Conservation (phyloP, 2,888 invertebrate species). For the Bombylius major region DNA sequence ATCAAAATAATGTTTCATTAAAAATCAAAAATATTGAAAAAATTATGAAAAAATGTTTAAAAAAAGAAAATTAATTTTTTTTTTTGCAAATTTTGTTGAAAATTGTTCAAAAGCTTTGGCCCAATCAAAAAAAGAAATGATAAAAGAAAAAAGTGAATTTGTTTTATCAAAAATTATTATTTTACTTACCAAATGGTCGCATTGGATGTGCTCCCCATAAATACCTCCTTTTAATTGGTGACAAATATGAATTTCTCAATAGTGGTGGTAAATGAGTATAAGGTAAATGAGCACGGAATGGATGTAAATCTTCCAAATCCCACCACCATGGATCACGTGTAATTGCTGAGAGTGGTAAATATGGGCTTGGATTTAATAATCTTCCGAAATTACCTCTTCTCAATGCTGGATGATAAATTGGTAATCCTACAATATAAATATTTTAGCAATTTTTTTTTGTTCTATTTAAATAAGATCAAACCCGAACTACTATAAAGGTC, state of each 20-base stretch:
- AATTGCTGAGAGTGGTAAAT: conserved; percentile 65
- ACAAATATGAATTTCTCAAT: conserved; percentile 78
- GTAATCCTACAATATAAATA: conserved; percentile 1
- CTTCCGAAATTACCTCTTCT: conserved; percentile 43
- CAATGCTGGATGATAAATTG: conserved; percentile 6
- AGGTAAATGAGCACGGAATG: conserved; percentile 51
- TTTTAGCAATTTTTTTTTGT: background rate
- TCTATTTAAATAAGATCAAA: no score
- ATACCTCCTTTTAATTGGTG: conserved; percentile 81
- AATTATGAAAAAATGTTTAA: no score
- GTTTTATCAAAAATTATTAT: no score
- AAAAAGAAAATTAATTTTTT: no score
- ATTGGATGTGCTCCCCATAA: conserved; percentile 85
- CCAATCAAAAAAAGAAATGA: no score
- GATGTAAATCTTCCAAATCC: conserved; percentile 68
- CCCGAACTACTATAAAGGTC: no score
- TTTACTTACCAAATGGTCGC: conserved; percentile 74
- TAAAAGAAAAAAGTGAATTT: no score
- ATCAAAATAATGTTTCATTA: no score
- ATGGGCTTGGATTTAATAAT: conserved; percentile 67
- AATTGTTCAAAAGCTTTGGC: no score
- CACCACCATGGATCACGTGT: conserved; percentile 85
- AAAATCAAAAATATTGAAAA: no score
- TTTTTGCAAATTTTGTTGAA: no score
- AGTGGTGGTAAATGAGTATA: conserved; percentile 58